Evolutionary conservation across 2,113 vertebrate genomes (phyloP), one percentile per base, ranked within the genome.

Genomic region (Anser cygnoides): DNA sequence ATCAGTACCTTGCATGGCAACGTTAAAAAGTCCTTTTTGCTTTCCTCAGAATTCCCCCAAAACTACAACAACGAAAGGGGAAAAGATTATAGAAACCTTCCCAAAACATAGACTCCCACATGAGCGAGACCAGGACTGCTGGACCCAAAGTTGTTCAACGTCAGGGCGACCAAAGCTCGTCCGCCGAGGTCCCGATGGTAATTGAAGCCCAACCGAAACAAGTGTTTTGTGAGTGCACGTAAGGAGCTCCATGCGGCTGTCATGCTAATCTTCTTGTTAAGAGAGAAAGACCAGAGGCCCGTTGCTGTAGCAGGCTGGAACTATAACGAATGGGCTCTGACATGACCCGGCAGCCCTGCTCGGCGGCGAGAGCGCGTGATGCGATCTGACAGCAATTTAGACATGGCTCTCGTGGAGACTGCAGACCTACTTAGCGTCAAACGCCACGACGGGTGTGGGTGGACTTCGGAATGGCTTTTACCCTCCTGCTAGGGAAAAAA

Each of bases 221-320:
- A 39, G 87, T 81, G 76, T 71, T 76, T 28, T 77, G 63, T 82
- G 92, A 72, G 29, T 39, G 66, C 72, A 49, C 7, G 6, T 62
- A 22, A 35, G 23, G 73, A 76, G 28, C 74, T 92, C 85, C 91
- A 74, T 21, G 85, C 13, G 85, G 67, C 85, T 89, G 91, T 88
- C 79, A 78, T 0, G 16, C 73, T 84, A 37, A 89, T 84, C 79
- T 86, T 66, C 73, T 78, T 78, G 91, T 35, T 31, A 73, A 28
- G 59, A 79, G 91, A 89, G 80, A 92, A 84, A 92, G 91, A 89
- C 73, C 91, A 89, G 91, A 73, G 73, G 59, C 79, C 85, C 3
- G 15, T 18, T 13, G 84, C 77, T 43, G 57, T 37, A 33, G 67
- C 84, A 70, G 84, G 3, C 70, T 49, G 31, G n/a, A 16, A 3